phyloP scores from a whole-genome alignment of 2,888 invertebrate genomes.

The Stenodema calcarata region DNA sequence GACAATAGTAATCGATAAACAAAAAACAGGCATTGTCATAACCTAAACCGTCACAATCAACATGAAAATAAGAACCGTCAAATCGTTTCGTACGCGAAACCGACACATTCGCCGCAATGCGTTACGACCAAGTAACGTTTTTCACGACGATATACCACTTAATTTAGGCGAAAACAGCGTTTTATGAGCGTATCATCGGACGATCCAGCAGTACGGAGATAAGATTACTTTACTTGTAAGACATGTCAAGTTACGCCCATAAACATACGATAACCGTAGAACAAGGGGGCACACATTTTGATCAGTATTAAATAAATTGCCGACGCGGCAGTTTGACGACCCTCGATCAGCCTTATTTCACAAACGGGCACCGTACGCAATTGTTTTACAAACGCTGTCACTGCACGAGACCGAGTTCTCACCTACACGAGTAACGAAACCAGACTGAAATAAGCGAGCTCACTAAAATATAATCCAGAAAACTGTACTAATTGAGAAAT shows the following conservation, averaged over 20 bases:
- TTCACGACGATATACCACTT: neutral
- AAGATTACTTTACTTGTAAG: neutral
- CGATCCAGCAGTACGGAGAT: neutral
- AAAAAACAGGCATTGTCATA: neutral
- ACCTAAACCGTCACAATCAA: neutral
- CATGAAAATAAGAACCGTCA: neutral
- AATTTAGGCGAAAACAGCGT: neutral
- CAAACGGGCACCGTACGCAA: too few species aligned
- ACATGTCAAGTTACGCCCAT: neutral
- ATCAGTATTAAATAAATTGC: neutral
- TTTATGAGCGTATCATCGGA: neutral
- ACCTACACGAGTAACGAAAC: too few species aligned
- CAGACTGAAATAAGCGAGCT: too few species aligned
- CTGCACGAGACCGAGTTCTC: too few species aligned
- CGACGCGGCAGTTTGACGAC: too few species aligned
- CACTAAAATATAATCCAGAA: conserved; percentile 11
- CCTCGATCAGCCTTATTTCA: too few species aligned
- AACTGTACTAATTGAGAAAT: conserved; percentile 4
- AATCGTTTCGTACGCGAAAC: neutral
- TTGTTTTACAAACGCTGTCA: too few species aligned
- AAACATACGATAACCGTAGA: neutral
- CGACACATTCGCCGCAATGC: neutral
- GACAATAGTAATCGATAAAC: neutral
- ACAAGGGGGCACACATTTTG: neutral
- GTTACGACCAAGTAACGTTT: neutral